Conservation (phyloP, 2,888 invertebrate species). For the Terebella lapidaria region DNA sequence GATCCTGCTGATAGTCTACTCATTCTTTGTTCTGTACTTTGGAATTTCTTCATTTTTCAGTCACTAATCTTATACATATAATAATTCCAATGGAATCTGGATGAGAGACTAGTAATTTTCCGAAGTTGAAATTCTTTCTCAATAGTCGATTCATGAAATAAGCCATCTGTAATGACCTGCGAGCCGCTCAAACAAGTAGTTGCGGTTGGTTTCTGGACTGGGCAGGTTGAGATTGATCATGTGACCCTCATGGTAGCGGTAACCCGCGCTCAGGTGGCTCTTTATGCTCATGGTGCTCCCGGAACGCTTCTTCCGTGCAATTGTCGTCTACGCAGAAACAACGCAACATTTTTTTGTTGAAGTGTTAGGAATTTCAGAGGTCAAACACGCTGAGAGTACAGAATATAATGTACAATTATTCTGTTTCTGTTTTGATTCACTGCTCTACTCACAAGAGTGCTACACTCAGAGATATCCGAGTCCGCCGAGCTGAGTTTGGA, state of each 20-base stretch:
- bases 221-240: conserved; percentile 78
- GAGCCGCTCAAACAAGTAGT: conserved; percentile 80
- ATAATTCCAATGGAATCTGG: too few species aligned
- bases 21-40: too few species aligned
- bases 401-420: not conserved
- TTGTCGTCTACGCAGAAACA: not conserved
- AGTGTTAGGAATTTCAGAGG: too few species aligned
- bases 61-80: too few species aligned
- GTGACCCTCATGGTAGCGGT: conserved; percentile 80
- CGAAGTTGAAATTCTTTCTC: too few species aligned
- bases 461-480: conserved; percentile 73
- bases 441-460: conserved; percentile 8
- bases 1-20: too few species aligned
- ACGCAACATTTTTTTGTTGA: too few species aligned
- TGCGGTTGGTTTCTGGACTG: conserved; percentile 82
- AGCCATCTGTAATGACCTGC: too few species aligned
- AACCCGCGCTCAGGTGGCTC: conserved; percentile 79
- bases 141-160: too few species aligned
- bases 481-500: conserved; percentile 76
- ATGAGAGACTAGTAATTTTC: too few species aligned
- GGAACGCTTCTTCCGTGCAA: conserved; percentile 64
- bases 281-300: conserved; percentile 90
- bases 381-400: too few species aligned
- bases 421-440: not conserved
- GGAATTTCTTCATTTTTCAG: too few species aligned